Conservation (phyloP, 2,797 vertebrate species). For the Rhincodon typus region DNA sequence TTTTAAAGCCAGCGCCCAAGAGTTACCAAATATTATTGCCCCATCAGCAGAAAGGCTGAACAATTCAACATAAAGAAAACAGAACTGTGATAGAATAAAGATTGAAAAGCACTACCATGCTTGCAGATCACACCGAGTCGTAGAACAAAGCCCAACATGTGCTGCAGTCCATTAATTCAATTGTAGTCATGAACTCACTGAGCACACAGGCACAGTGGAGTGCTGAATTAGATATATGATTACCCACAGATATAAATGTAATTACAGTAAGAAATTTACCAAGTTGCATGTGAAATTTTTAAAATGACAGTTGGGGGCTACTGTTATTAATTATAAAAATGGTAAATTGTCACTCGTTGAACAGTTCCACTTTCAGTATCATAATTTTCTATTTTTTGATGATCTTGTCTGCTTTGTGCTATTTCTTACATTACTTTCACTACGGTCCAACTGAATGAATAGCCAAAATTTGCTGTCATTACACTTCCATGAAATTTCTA, state of each 20-base stretch:
- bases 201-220: too few relatives aligned
- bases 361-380: too few relatives aligned
- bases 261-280: too few relatives aligned
- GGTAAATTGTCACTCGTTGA: too few relatives aligned
- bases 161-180: neutral
- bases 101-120: neutral
- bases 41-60: neutral
- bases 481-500: neutral
- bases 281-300: neutral
- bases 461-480: neutral
- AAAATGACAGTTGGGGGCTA: too few relatives aligned
- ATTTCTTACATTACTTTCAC: neutral
- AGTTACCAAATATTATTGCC: neutral
- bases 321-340: too few relatives aligned
- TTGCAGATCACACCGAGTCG: neutral
- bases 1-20: neutral
- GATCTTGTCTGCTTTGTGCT: neutral
- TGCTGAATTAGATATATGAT: neutral
- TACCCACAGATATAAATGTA: neutral
- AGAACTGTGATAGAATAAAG: neutral
- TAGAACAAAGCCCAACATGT: neutral
- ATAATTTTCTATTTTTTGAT: neutral
- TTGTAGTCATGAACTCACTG: neutral
- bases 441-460: neutral
- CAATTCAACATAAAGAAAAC: neutral